Evolutionary conservation across 2,113 vertebrate genomes (phyloP).

Genomic region (Oenanthe oenanthe): DNA sequence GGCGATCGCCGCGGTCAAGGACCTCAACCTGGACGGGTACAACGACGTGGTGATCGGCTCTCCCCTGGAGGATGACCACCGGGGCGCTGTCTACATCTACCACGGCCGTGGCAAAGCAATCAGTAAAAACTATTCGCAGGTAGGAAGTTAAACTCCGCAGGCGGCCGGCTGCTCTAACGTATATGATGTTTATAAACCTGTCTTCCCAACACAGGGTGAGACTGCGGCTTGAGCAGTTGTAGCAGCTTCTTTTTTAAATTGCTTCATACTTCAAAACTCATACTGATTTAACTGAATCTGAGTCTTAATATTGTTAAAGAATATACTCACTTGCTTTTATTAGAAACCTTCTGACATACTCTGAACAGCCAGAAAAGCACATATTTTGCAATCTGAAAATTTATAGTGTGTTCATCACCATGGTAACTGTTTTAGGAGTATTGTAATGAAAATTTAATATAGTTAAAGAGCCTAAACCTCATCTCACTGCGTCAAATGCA

Average conservation of each 20-base stretch:
- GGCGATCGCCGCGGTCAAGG: constrained; percentile 88
- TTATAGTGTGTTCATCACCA: neutral
- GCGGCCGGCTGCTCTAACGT: neutral
- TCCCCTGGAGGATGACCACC: constrained; percentile 91
- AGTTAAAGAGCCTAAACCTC: neutral
- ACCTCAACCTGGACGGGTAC: constrained; percentile 92
- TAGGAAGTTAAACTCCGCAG: constrained; percentile 13
- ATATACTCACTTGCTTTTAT: neutral
- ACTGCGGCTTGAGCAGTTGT: neutral
- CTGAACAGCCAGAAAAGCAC: neutral
- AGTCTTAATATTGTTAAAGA: neutral
- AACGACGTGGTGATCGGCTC: constrained; percentile 92
- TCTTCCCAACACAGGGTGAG: neutral
- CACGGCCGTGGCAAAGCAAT: constrained; percentile 83
- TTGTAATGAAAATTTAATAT: neutral
- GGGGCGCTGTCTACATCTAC: constrained; percentile 93
- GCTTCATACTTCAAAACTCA: neutral
- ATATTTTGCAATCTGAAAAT: neutral
- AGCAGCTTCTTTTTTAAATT: neutral
- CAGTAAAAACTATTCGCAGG: constrained; percentile 87
- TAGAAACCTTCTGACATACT: neutral
- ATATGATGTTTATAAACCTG: neutral
- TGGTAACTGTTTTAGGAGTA: neutral
- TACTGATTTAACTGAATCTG: neutral
- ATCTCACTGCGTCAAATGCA: neutral